These are phyloP conservation scores for Trinorchestia longiramus DNA, from an alignment of 1,140 invertebrate species.

Conservation along the genomic window DNA sequence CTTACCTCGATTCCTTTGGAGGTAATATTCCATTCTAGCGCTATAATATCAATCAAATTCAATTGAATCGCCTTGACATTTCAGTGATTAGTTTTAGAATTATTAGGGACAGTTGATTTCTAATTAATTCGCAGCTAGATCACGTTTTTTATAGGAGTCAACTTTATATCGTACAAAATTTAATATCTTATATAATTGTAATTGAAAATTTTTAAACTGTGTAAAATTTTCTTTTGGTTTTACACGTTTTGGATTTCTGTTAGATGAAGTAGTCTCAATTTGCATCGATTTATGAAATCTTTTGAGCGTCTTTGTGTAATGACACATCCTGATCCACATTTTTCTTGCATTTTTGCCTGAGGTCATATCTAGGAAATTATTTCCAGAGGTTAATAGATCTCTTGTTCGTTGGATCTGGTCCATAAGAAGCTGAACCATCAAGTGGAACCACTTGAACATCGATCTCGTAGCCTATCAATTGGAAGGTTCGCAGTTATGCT, in stretches of 20 bases:
- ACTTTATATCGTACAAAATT: no score
- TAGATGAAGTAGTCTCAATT: no score
- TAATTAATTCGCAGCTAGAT: no score
- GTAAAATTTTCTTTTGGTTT: background rate
- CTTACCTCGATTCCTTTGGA: no score
- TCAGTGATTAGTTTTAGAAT: no score
- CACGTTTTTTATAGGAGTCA: no score
- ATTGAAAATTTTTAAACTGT: no score
- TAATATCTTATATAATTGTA: no score
- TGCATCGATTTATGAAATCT: background rate
- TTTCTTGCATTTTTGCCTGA: background rate
- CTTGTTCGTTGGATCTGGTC: background rate
- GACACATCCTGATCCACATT: background rate
- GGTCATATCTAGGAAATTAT: background rate
- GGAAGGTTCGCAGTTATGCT: background rate
- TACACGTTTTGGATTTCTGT: background rate
- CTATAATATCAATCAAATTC: no score
- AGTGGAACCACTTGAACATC: conserved; percentile 21
- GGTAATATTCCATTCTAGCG: no score
- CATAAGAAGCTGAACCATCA: background rate
- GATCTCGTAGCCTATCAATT: background rate
- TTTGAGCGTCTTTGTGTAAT: background rate
- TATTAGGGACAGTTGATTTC: no score
- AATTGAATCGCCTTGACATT: no score
- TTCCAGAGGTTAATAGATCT: background rate